These are phyloP conservation scores for Scaptomyza graminum DNA, from an alignment of 1,140 invertebrate genomes.

Conservation along the genomic window DNA sequence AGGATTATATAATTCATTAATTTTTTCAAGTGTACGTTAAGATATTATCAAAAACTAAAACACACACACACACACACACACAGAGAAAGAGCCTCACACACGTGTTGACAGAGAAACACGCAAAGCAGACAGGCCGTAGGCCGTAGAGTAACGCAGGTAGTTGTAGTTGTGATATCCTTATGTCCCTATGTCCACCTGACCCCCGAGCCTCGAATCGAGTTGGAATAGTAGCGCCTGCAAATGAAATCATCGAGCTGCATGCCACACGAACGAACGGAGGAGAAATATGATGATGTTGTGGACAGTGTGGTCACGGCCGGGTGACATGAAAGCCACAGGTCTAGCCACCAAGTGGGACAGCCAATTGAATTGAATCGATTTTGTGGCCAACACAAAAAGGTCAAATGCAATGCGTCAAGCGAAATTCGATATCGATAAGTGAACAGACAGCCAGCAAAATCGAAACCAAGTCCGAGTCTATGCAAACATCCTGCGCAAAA, in stretches of 20 bases:
- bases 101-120: conserved; percentile 37
- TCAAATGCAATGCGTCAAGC: conserved; percentile 23
- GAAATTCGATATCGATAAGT: conserved; percentile 39
- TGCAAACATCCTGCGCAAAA: conserved; percentile 43
- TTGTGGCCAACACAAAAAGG: conserved; percentile 24
- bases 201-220: neutral
- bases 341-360: conserved; percentile 19
- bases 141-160: conserved; percentile 43
- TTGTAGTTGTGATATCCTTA: neutral
- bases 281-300: conserved; percentile 7
- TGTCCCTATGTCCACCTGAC: neutral
- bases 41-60: neutral
- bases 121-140: conserved; percentile 14
- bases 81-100: neutral
- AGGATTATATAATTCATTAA: too few relatives aligned
- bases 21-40: neutral
- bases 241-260: conserved; percentile 70
- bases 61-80: conserved; percentile 17
- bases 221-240: conserved; percentile 56
- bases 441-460: conserved; percentile 8
- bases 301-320: conserved; percentile 72
- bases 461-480: conserved; percentile 21
- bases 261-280: neutral
- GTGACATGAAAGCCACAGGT: conserved; percentile 52
- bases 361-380: conserved; percentile 70